Percentiles rank a stretch among this genome's conserved stretches.
Evolutionary conservation across 2,888 invertebrate species (phyloP).

Genomic region (Nomada lathburiana): DNA sequence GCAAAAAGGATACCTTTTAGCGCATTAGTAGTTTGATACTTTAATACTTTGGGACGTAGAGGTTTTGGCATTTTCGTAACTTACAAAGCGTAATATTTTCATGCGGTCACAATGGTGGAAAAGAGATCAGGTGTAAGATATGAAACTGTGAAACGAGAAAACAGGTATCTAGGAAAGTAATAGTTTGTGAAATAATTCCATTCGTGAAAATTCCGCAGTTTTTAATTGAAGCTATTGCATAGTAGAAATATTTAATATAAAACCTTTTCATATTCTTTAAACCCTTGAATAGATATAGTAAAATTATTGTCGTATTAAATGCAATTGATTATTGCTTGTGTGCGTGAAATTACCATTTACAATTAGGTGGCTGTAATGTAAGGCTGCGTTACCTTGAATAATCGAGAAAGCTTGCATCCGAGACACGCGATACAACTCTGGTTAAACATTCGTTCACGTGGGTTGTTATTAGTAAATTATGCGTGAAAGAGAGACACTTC

Average conservation of each 20-base stretch:
- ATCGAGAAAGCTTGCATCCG: conserved; percentile 43
- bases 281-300: background rate
- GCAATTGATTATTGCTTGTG: background rate
- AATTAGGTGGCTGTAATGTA: background rate
- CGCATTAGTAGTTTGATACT: background rate
- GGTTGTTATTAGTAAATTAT: conserved; percentile 65
- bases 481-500: conserved; percentile 37
- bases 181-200: no score
- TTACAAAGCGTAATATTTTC: background rate
- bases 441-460: conserved; percentile 51
- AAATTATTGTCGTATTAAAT: background rate
- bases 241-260: no score
- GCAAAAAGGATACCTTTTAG: background rate
- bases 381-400: conserved; percentile 42
- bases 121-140: no score
- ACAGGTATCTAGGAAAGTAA: no score
- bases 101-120: no score
- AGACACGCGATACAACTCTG: conserved; percentile 43
- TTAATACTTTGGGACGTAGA: background rate
- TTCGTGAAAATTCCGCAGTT: no score
- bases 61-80: background rate
- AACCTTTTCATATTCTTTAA: background rate
- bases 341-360: conserved; percentile 12
- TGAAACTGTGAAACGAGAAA: no score
- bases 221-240: no score